Evolutionary conservation across 2,888 invertebrate genomes (phyloP).

Genomic region (Myopa testacea): DNA sequence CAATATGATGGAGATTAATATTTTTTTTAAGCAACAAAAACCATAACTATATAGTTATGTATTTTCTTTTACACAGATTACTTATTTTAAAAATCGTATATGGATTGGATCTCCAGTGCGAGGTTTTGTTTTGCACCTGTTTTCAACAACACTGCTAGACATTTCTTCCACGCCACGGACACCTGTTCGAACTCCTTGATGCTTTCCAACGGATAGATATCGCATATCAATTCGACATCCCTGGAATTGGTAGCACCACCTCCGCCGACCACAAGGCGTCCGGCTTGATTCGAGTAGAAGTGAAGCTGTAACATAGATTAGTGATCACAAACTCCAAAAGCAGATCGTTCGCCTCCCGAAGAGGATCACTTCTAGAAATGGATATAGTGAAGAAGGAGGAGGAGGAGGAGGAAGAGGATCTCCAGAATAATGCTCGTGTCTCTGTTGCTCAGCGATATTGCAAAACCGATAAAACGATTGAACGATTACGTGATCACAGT

Average conservation of each 20-base stretch:
- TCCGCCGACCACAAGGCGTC: constrained; percentile 74
- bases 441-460: too few relatives aligned
- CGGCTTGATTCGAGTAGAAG: constrained; percentile 84
- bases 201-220: constrained; percentile 83
- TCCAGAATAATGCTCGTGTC: too few relatives aligned
- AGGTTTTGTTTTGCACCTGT: constrained; percentile 69
- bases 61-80: too few relatives aligned
- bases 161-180: constrained; percentile 81
- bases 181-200: constrained; percentile 89
- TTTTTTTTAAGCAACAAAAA: not conserved
- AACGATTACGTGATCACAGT: not conserved
- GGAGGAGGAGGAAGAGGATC: not conserved
- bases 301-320: constrained; percentile 81
- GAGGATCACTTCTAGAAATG: not conserved
- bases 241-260: constrained; percentile 53
- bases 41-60: not conserved
- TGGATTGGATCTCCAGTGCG: too few relatives aligned
- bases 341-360: not conserved
- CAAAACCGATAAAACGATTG: not conserved
- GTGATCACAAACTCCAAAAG: constrained; percentile 9
- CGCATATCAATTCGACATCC: constrained; percentile 61
- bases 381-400: not conserved
- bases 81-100: too few relatives aligned
- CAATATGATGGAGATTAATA: not conserved
- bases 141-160: constrained; percentile 78